These are phyloP conservation scores for Drosophila tsacasi DNA, from an alignment of 1,140 invertebrate species.

Conservation along the genomic window DNA sequence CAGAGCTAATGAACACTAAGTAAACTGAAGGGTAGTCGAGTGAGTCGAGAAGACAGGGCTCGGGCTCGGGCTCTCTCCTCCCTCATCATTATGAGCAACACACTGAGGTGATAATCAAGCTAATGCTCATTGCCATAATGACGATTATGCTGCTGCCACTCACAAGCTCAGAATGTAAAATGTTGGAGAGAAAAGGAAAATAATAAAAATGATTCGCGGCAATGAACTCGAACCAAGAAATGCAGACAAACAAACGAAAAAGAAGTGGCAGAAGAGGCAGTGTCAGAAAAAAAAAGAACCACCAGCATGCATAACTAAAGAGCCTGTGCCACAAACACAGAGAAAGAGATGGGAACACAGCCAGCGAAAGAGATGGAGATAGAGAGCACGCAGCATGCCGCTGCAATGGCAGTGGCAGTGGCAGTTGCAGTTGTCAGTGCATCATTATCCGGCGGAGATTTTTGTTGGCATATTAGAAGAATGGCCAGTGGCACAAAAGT, in stretches of 20 bases:
- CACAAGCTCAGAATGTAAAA: constrained; percentile 56
- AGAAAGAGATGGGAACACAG: constrained; percentile 7
- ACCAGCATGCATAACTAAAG: constrained; percentile 50
- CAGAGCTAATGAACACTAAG: constrained; percentile 67
- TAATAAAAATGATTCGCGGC: constrained; percentile 55
- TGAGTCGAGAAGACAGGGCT: constrained; percentile 37
- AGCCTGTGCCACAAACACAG: constrained; percentile 42
- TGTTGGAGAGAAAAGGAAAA: constrained; percentile 12
- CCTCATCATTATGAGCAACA: constrained; percentile 17
- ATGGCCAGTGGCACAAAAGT: constrained; percentile 44
- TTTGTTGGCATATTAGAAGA: constrained; percentile 51
- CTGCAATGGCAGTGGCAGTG: constrained; percentile 9
- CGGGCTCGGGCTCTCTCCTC: background rate
- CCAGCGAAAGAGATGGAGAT: constrained; percentile 6
- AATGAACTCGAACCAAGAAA: constrained; percentile 76
- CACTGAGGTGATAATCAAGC: constrained; percentile 27
- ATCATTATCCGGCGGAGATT: constrained; percentile 46
- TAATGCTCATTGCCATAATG: constrained; percentile 26
- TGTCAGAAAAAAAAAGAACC: background rate
- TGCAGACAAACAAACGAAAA: constrained; percentile 62
- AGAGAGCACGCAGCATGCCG: constrained; percentile 28
- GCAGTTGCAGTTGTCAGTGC: constrained; percentile 42
- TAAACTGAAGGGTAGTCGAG: constrained; percentile 65
- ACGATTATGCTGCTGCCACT: constrained; percentile 57
- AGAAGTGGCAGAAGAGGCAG: constrained; percentile 14